Evolutionary conservation across 1,140 invertebrate genomes (phyloP), one percentile per base, ranked within the genome.

Genomic region (Drosophila novamexicana): DNA sequence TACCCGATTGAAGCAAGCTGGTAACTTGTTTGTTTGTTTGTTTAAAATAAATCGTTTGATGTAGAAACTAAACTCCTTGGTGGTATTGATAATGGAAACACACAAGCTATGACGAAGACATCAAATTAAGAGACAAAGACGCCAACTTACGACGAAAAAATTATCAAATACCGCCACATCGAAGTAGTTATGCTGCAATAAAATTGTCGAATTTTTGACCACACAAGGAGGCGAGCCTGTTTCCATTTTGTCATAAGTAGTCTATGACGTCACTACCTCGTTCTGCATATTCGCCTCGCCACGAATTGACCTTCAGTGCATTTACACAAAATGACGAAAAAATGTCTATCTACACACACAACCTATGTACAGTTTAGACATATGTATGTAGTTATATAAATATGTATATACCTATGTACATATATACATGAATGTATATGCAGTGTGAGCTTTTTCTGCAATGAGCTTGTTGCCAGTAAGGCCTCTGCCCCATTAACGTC

Each of bases 401-500:
- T 54, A 65, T 53, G 9, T 59, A 49, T 29, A 10, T 42, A 7
- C 18, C 1, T 18, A 18, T 18, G 18, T 18, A 18, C 18, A 18
- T 18, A 45, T 22, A 18, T 8, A 29, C 44, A 7, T 32, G 62
- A 44, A 14, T 52, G 50, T 54, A 16, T 62, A 62, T 63, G 47
- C 56, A 10, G 45, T 53, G 18, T 59, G 14, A 12, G 16, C 12
- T 16, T 64, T 44, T 58, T 12, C n/a, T 34, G 32, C 22, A 44
- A 54, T 54, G 32, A 45, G 58, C 42, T 64, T 64, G 45, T 72
- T 76, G 53, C 39, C 62, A 62, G 66, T 58, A 66, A 75, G 67
- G 77, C 77, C 68, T 65, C 77, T 77, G 70, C 50, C 69, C 82
- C 80, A 82, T 82, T 82, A 82, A 82, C 80, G 58, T 78, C 75